A percentile compares a stretch with the other conserved stretches of the same genome.
Evolutionary conservation across 2,888 invertebrate species (phyloP).

Genomic region (Cosmia trapezina): DNA sequence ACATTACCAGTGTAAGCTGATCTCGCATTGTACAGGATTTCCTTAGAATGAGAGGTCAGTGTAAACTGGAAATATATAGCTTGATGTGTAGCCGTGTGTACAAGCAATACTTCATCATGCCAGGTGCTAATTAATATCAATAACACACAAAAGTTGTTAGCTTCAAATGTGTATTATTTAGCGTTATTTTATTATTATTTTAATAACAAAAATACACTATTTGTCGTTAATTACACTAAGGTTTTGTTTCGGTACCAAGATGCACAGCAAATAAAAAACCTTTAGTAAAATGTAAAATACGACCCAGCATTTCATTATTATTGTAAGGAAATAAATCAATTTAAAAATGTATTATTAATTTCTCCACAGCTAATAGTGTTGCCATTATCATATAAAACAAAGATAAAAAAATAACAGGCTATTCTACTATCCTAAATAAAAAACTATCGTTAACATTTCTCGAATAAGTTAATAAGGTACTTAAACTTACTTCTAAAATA

Average conservation of each 20-base stretch:
- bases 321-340: neutral
- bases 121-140: neutral
- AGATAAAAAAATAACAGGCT: constrained; percentile 42
- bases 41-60: too few relatives aligned
- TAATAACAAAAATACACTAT: neutral
- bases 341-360: neutral
- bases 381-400: constrained; percentile 43
- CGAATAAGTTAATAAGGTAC: constrained; percentile 66
- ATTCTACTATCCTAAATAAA: constrained; percentile 40
- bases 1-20: too few relatives aligned
- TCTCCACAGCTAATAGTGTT: constrained; percentile 34
- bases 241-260: neutral
- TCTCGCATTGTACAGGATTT: too few relatives aligned
- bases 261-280: neutral
- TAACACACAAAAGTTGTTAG: neutral
- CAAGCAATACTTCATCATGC: neutral
- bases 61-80: too few relatives aligned
- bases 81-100: too few relatives aligned
- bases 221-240: neutral
- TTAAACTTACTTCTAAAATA: constrained; percentile 56
- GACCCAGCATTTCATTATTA: neutral
- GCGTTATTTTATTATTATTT: neutral
- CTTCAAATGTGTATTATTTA: neutral
- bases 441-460: constrained; percentile 40
- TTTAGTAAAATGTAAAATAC: neutral